Conservation (phyloP, 1,140 invertebrate species). For the Heliconius eleuchia region DNA sequence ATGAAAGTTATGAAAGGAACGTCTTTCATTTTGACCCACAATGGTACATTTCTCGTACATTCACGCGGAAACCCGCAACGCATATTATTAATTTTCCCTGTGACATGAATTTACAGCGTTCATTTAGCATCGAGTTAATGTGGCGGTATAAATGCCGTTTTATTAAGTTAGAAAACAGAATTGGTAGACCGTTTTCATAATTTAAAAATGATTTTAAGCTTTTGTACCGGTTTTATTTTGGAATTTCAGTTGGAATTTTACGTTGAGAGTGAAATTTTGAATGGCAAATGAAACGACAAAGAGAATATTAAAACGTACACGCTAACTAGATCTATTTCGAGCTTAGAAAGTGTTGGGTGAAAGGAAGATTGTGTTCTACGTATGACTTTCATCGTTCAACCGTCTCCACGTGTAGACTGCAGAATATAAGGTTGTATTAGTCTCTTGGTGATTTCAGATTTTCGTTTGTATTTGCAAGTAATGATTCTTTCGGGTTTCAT, state of each 20-base stretch:
- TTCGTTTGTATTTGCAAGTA: no score
- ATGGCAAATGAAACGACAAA: constrained; percentile 1
- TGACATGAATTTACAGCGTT: constrained; percentile 34
- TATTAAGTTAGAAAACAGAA: constrained; percentile 21
- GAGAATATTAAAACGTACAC: background rate
- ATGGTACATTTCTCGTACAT: constrained; percentile 33
- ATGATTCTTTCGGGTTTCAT: no score
- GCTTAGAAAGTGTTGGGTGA: background rate
- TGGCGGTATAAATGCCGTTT: constrained; percentile 18
- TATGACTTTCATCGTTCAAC: background rate
- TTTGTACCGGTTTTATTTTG: background rate
- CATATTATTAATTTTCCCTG: constrained; percentile 36
- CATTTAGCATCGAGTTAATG: constrained; percentile 32
- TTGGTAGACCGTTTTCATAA: background rate
- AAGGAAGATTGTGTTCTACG: background rate
- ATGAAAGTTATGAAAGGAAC: constrained; percentile 26
- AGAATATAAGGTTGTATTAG: no score
- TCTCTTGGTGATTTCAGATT: no score
- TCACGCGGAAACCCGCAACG: constrained; percentile 27
- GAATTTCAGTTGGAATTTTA: background rate
- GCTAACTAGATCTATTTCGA: background rate
- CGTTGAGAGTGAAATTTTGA: background rate
- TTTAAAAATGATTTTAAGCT: constrained; percentile 10
- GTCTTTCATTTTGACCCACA: constrained; percentile 26
- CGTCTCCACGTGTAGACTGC: background rate